phyloP scores from a whole-genome alignment of 2,113 vertebrate genomes.

The Oreochromis niloticus region DNA sequence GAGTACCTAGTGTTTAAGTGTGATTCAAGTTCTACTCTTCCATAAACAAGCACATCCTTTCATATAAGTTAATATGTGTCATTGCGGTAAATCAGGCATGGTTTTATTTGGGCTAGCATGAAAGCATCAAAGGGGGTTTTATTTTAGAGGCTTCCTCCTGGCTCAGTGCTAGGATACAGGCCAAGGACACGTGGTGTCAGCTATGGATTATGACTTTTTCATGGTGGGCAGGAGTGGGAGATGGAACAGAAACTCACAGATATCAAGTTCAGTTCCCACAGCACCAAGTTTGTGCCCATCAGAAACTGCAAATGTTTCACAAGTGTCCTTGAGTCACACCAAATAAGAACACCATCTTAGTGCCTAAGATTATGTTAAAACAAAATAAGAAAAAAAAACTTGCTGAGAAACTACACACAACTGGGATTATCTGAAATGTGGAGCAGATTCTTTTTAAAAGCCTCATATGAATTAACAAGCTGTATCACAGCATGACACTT shows the following conservation, averaged over 20 bases:
- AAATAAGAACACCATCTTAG: neutral
- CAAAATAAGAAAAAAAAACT: neutral
- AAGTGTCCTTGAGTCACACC: neutral
- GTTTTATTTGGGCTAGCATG: constrained; percentile 15
- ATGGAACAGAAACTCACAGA: neutral
- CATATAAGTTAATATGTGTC: constrained; percentile 3
- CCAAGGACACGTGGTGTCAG: constrained; percentile 19
- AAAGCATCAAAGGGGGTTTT: constrained; percentile 11
- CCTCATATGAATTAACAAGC: neutral
- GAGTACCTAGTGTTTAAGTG: neutral
- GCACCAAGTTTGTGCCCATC: neutral
- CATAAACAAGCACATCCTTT: neutral
- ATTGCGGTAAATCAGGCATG: neutral
- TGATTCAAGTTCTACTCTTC: neutral
- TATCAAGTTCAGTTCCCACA: constrained; percentile 9
- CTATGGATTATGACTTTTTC: constrained; percentile 18
- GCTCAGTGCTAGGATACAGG: constrained; percentile 8
- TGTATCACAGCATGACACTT: neutral
- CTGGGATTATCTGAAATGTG: neutral
- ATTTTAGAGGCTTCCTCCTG: constrained; percentile 37
- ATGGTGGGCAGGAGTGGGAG: neutral
- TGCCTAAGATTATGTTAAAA: neutral
- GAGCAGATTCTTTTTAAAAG: neutral
- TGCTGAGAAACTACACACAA: neutral
- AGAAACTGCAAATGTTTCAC: neutral